These are phyloP conservation scores for Piscicola geometra DNA, from an alignment of 2,888 invertebrate species.

Conservation along the genomic window DNA sequence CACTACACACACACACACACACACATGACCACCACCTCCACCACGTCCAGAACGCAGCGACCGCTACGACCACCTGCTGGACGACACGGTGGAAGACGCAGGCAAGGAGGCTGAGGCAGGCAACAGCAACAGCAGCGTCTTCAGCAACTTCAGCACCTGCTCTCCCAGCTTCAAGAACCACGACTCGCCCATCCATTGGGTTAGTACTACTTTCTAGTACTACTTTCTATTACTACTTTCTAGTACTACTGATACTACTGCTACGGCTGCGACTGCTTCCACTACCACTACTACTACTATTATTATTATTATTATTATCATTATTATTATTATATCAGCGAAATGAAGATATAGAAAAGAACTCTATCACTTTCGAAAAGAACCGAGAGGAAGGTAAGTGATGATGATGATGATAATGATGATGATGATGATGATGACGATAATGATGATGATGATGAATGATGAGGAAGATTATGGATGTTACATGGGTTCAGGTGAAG, in stretches of 20 bases:
- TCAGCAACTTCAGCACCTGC: slow-evolving; percentile 79
- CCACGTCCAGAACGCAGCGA: slow-evolving; percentile 57
- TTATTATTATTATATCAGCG: too few species aligned
- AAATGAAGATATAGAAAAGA: too few species aligned
- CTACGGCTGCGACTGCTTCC: too few species aligned
- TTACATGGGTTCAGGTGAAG: background rate
- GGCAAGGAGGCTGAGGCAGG: slow-evolving; percentile 78
- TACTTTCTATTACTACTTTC: too few species aligned
- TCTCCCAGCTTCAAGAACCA: slow-evolving; percentile 73
- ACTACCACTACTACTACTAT: too few species aligned
- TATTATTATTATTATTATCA: too few species aligned
- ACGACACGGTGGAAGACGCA: slow-evolving; percentile 60
- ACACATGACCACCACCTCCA: background rate
- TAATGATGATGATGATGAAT: slow-evolving; percentile 30
- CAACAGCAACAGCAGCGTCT: slow-evolving; percentile 60
- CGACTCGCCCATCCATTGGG: too few species aligned
- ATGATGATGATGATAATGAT: background rate
- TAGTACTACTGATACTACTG: too few species aligned
- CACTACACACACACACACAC: too few species aligned
- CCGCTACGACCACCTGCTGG: slow-evolving; percentile 58
- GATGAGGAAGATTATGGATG: background rate
- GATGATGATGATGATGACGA: slow-evolving; percentile 30
- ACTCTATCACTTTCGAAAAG: too few species aligned
- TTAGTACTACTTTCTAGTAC: too few species aligned
- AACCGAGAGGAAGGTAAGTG: slow-evolving; percentile 39